Evolutionary conservation across 2,113 vertebrate genomes (phyloP).

Genomic region (Holacanthus passer): DNA sequence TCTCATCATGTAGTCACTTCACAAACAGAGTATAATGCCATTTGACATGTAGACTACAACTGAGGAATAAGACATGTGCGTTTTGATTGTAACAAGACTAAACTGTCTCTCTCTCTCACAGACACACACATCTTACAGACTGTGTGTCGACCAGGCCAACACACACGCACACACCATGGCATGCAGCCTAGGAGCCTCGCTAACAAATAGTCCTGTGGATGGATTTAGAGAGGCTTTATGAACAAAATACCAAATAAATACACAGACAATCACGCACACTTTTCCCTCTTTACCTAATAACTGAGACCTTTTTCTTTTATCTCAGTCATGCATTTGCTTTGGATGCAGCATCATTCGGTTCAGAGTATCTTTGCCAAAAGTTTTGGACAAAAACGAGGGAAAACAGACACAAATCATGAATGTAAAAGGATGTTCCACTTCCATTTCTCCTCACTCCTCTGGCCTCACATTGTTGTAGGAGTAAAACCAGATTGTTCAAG

Average conservation of each 20-base stretch:
- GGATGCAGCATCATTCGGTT: constrained; percentile 40
- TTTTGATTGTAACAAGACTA: neutral
- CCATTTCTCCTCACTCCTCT: constrained; percentile 16
- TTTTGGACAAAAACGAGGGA: constrained; percentile 59
- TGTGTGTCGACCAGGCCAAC: neutral
- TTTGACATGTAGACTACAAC: neutral
- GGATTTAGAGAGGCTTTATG: constrained; percentile 19
- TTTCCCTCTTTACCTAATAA: constrained; percentile 13
- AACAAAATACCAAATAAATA: constrained; percentile 31
- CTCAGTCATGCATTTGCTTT: constrained; percentile 45
- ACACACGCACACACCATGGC: neutral
- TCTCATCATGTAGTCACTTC: neutral
- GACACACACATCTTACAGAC: neutral
- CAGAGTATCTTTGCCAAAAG: constrained; percentile 49
- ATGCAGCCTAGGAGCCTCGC: constrained; percentile 13
- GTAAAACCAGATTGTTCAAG: constrained; percentile 58
- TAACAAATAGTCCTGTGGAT: constrained; percentile 13
- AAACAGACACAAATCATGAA: constrained; percentile 63
- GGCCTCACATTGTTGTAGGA: constrained; percentile 39
- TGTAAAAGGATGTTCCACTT: constrained; percentile 45
- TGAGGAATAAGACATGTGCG: neutral
- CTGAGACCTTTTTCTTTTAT: constrained; percentile 31
- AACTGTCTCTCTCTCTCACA: neutral
- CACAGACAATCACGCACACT: neutral
- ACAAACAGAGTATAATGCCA: neutral